These are phyloP conservation scores for Psittacula echo DNA, from an alignment of 2,797 vertebrate species.

Conservation along the genomic window DNA sequence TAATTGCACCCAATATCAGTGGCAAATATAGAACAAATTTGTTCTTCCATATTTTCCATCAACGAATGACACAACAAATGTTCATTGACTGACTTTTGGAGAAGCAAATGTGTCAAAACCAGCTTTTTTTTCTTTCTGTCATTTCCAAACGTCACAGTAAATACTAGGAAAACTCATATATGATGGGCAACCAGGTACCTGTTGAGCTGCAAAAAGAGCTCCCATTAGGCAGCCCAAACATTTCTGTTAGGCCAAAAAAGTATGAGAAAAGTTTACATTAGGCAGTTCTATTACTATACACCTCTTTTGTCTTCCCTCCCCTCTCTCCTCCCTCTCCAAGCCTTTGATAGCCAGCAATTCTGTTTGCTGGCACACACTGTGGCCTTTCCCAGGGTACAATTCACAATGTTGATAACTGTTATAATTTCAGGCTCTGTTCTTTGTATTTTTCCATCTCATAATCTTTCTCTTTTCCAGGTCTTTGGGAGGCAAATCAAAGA, in stretches of 20 bases:
- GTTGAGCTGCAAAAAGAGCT: constrained; percentile 24
- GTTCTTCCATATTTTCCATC: neutral
- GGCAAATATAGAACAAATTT: neutral
- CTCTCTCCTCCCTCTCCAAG: neutral
- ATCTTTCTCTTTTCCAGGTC: constrained; percentile 26
- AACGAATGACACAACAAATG: neutral
- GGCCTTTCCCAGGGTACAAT: constrained; percentile 13
- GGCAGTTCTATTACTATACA: neutral
- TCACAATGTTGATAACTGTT: constrained; percentile 23
- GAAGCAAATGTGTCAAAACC: neutral
- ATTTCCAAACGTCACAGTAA: neutral
- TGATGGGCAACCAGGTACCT: neutral
- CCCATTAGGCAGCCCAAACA: neutral
- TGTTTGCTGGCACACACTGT: neutral
- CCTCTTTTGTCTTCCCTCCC: neutral
- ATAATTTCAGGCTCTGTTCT: constrained; percentile 6
- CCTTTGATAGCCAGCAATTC: constrained; percentile 17
- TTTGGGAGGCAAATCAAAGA: constrained; percentile 30
- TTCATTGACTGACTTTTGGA: neutral
- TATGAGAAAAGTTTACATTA: constrained; percentile 5
- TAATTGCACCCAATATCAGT: neutral
- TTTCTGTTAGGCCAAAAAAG: constrained; percentile 28
- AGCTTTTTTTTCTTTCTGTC: neutral
- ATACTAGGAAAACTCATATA: neutral
- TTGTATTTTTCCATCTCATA: constrained; percentile 42